phyloP scores from a whole-genome alignment of 2,113 vertebrate species.

The Sapayoa aenigma region DNA sequence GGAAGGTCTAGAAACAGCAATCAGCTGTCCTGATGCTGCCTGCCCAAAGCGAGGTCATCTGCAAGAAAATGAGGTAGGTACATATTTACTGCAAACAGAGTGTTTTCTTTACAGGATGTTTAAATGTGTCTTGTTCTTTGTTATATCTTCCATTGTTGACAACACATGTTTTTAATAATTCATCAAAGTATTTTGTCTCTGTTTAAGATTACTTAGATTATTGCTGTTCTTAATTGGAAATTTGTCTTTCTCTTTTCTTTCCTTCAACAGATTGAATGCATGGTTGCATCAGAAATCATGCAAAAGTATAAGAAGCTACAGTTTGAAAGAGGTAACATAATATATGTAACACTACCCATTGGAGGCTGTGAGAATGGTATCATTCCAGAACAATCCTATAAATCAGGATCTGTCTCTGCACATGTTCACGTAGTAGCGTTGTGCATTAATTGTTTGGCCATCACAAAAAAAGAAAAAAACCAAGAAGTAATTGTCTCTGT shows the following conservation, averaged over 20 bases:
- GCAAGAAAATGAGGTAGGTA: constrained; percentile 96
- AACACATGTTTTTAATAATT: not conserved
- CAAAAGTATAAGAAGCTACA: constrained; percentile 95
- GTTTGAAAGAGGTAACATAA: constrained; percentile 89
- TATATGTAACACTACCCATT: not conserved
- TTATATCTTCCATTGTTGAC: not conserved
- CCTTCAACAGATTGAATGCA: constrained; percentile 89
- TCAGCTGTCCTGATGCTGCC: constrained; percentile 95
- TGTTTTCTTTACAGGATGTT: not conserved
- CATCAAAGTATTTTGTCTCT: not conserved
- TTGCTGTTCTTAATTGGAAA: not conserved
- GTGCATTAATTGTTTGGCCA: not conserved
- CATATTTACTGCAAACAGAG: not conserved
- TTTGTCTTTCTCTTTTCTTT: not conserved
- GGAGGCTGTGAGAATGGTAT: not conserved
- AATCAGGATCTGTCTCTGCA: not conserved
- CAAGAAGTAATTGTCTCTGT: not conserved
- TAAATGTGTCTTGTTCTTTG: not conserved
- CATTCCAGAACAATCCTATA: not conserved
- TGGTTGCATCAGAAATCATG: constrained; percentile 95
- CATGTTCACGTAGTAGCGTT: not conserved
- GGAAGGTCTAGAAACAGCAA: constrained; percentile 95
- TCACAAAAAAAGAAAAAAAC: not conserved
- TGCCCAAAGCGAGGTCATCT: constrained; percentile 93
- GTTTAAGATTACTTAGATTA: not conserved